A percentile compares a stretch with the other conserved stretches of the same genome.
Evolutionary conservation across 2,113 vertebrate genomes (phyloP).

Genomic region (Globicephala melas): DNA sequence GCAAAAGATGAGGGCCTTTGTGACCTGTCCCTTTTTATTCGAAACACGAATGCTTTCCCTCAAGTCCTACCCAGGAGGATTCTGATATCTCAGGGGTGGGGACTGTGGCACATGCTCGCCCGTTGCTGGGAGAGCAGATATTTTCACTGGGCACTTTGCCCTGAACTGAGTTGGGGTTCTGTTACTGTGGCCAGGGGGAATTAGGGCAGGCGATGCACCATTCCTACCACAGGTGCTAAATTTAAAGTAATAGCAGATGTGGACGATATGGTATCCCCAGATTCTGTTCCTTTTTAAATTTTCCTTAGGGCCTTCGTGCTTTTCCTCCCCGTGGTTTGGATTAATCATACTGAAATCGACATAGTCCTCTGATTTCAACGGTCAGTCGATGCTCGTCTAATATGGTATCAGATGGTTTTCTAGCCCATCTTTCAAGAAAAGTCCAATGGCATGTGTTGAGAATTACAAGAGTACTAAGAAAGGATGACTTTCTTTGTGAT

Average conservation of each 20-base stretch:
- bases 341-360: fast-evolving
- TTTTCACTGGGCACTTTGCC: neutral
- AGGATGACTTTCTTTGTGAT: conserved; percentile 8
- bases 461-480: conserved; percentile 45
- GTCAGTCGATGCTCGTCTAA: neutral
- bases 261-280: fast-evolving
- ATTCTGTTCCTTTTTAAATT: fast-evolving
- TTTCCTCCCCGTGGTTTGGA: fast-evolving
- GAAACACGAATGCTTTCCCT: neutral
- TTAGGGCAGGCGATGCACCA: fast-evolving
- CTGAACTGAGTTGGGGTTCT: neutral
- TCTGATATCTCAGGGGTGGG: neutral
- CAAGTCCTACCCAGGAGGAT: neutral
- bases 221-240: neutral
- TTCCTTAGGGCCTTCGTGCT: neutral
- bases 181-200: neutral
- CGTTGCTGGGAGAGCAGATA: neutral
- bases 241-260: neutral
- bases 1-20: neutral
- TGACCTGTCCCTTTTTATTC: neutral
- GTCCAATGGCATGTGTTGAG: neutral
- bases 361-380: fast-evolving
- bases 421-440: conserved; percentile 24
- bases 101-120: fast-evolving
- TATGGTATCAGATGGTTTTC: neutral